A percentile compares a stretch with the other conserved stretches of the same genome.
These are phyloP conservation scores for Octomys mimax DNA, from an alignment of 2,797 vertebrate genomes.

Conservation along the genomic window DNA sequence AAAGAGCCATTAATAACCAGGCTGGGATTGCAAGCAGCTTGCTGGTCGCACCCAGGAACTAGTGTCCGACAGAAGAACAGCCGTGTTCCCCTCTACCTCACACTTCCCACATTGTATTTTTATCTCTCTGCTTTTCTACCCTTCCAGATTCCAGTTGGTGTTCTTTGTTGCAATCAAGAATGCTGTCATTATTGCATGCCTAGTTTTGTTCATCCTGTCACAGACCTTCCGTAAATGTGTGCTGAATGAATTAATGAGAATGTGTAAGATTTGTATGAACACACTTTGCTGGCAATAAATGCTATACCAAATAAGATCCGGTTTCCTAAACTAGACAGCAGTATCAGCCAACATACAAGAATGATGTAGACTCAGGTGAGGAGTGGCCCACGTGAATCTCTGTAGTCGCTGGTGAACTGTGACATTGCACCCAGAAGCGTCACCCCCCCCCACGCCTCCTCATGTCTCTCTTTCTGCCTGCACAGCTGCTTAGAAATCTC, in stretches of 20 bases:
- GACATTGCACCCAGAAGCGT: background rate
- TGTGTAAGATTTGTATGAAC: background rate
- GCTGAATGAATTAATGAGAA: background rate
- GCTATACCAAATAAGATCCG: background rate
- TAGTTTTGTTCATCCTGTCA: background rate
- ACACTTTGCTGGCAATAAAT: background rate
- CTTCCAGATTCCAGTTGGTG: too few species aligned
- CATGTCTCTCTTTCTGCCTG: background rate
- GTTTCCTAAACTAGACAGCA: background rate
- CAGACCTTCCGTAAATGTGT: background rate
- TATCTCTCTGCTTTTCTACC: background rate
- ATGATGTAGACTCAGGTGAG: background rate
- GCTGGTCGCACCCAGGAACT: background rate
- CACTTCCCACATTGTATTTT: background rate
- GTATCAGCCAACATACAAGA: background rate
- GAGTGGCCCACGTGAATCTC: background rate
- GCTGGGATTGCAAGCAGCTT: background rate
- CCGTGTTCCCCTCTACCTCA: background rate
- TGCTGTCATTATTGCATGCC: background rate
- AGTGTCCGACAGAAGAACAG: background rate
- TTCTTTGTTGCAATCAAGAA: background rate
- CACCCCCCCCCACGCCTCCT: background rate
- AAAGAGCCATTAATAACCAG: background rate
- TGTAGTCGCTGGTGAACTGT: background rate
- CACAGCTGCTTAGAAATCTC: background rate